Evolutionary conservation across 2,113 vertebrate genomes (phyloP), one percentile per base, ranked within the genome.

Genomic region (Strix uralensis): DNA sequence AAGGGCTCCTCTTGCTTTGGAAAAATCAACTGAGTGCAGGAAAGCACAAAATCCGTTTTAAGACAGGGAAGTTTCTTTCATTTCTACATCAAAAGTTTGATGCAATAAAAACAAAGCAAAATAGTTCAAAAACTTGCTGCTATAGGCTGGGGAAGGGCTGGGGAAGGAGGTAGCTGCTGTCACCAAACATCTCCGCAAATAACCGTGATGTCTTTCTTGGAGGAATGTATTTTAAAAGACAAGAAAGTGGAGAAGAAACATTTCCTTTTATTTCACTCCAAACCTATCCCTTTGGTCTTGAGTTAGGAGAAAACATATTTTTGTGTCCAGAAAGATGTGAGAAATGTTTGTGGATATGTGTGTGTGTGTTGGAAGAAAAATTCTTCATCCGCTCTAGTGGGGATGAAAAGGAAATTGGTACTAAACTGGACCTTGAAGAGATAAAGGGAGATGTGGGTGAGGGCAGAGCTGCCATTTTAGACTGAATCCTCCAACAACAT

Each of bases 201-300:
- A 10, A 30, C 30, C 36, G 2, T 10, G 70, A 57, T 0, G 2
- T 19, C 0, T 5, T 63, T 80, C 86, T 17, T 40, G 27, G 26
- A 85, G 61, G 74, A 63, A 72, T 9, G 38, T 55, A 8, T 47
- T 72, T 62, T 44, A 69, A 38, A 88, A 67, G 42, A 47, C 22
- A 47, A 40, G 74, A 16, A 47, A 77, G 6, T 8, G 7, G 15
- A 51, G 38, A 46, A 75, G 38, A 42, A 83, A 29, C 20, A 23
- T 11, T 36, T 88, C 38, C 88, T 92, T 92, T 92, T 27, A 61
- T 80, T 63, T 52, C 34, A 25, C 44, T 94, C 58, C 75, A 94
- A 88, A 32, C 8, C 32, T n/a, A 29, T 51, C 52, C 54, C 40
- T 86, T 80, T 65, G 66, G 75, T 91, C 67, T 78, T 44, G 47